These are phyloP conservation scores for Heliconius hortense DNA, from an alignment of 2,888 invertebrate species.

Conservation along the genomic window DNA sequence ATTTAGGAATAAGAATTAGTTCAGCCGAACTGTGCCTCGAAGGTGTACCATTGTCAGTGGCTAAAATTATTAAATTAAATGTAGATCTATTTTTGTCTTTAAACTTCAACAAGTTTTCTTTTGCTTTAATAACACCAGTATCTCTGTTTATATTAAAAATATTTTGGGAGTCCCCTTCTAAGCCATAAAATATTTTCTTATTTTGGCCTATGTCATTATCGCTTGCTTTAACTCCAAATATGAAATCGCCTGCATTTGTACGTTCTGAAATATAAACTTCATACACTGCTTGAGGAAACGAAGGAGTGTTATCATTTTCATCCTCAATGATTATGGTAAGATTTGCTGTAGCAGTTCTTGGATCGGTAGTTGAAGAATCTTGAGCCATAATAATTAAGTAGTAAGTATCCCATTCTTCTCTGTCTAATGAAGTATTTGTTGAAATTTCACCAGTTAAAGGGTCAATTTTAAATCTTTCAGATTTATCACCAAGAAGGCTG, in stretches of 20 bases:
- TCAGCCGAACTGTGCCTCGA: conserved; percentile 88
- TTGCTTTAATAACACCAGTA: conserved; percentile 94
- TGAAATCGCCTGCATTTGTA: conserved; percentile 90
- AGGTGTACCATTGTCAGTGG: conserved; percentile 89
- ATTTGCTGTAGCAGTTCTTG: conserved; percentile 90
- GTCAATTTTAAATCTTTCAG: conserved; percentile 90
- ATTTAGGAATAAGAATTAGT: conserved; percentile 88
- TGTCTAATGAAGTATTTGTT: conserved; percentile 87
- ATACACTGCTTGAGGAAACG: conserved; percentile 88
- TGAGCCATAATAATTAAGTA: conserved; percentile 92
- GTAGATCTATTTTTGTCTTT: conserved; percentile 79
- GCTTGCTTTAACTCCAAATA: conserved; percentile 93
- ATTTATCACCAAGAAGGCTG: conserved; percentile 90
- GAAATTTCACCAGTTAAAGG: conserved; percentile 89
- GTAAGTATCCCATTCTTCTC: conserved; percentile 89
- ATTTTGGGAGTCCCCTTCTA: conserved; percentile 89
- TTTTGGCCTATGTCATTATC: conserved; percentile 92
- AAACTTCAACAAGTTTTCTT: conserved; percentile 83
- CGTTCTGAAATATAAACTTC: conserved; percentile 92
- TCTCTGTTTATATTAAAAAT: conserved; percentile 89
- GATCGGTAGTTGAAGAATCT: conserved; percentile 93
- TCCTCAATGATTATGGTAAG: conserved; percentile 90
- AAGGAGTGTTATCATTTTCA: conserved; percentile 93
- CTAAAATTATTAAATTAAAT: conserved; percentile 88
- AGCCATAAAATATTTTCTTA: conserved; percentile 89